Evolutionary conservation across 2,797 vertebrate species (phyloP), one percentile per base, ranked within the genome.

Genomic region (Labeo calbasu): DNA sequence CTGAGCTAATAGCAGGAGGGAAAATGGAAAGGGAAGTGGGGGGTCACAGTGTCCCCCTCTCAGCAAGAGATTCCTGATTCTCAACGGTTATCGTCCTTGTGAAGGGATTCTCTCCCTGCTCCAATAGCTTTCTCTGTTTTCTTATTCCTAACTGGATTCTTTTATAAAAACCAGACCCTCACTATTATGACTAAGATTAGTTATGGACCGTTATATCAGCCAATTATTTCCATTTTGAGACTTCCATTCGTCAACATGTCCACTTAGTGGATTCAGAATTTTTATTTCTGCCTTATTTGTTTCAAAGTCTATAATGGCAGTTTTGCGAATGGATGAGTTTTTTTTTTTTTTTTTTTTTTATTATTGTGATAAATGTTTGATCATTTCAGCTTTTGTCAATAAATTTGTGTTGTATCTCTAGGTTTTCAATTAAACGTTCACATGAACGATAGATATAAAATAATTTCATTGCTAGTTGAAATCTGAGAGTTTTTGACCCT

Each of bases 81-180:
- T 91, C 87, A 68, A 86, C 79, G 75, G 91, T 84, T 69, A 43
- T 6, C 77, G 76, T 83, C 78, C 84, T 89, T 91, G 91, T 89
- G 89, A 89, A 84, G 75, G 76, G 87, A 79, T 84, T 84, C 55
- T 72, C 46, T 72, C 77, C 28, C 21, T 50, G 55, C 7, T 71
- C 28, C 53, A 21, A 19, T 36, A 71, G 19, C 14, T 23, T 17
- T 55, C n/a, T 5, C 21, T 48, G 28, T 63, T 79, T 79, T 61
- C 21, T 84, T 79, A 55, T 61, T 70, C 40, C 0, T 78, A 77
- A 50, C 2, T 71, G 25, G 4, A 36, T 36, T 65, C 21, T 25
- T 82, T 32, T 5, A 46, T 14, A 68, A 55, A 51, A 65, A 13
- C 2, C 46, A n/a, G 40, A 40, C 72, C 15, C 21, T 19, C 3